These are phyloP conservation scores for Abscondita cerata DNA, from an alignment of 2,888 invertebrate genomes.

Conservation along the genomic window DNA sequence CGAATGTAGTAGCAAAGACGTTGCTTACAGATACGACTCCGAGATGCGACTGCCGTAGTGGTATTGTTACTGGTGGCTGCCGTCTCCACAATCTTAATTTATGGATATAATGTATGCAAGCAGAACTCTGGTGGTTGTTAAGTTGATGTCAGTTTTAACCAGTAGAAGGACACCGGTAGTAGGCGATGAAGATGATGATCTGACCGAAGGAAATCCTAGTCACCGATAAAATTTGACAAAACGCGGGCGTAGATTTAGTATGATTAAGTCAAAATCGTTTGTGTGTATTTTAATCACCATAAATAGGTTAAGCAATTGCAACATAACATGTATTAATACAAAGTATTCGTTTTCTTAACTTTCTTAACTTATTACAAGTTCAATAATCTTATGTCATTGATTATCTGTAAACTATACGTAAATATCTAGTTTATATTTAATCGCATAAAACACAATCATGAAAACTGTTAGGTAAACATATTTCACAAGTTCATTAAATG, in stretches of 20 bases:
- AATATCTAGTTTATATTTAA: not conserved
- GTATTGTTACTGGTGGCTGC: conserved; percentile 41
- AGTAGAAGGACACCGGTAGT: conserved; percentile 23
- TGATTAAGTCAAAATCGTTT: conserved; percentile 14
- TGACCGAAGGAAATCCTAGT: conserved; percentile 14
- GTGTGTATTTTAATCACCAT: conserved; percentile 1
- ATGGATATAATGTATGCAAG: conserved; percentile 37
- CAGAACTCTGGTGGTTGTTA: conserved; percentile 30
- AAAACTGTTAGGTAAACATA: too few species aligned
- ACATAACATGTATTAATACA: not conserved
- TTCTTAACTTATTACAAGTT: conserved; percentile 4
- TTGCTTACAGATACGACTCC: conserved; percentile 45
- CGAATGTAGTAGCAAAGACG: conserved; percentile 29
- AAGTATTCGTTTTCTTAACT: not conserved
- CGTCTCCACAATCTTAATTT: conserved; percentile 44
- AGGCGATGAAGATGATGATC: conserved; percentile 19
- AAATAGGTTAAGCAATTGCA: conserved; percentile 8
- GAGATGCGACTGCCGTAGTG: conserved; percentile 48
- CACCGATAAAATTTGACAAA: conserved; percentile 6
- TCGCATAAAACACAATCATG: not conserved
- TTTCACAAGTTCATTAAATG: too few species aligned
- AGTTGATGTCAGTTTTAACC: conserved; percentile 21
- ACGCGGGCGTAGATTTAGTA: conserved; percentile 7
- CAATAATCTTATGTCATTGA: conserved; percentile 5
- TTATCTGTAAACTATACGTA: not conserved